phyloP scores from a whole-genome alignment of 2,888 invertebrate genomes.

The Atethmia centrago region DNA sequence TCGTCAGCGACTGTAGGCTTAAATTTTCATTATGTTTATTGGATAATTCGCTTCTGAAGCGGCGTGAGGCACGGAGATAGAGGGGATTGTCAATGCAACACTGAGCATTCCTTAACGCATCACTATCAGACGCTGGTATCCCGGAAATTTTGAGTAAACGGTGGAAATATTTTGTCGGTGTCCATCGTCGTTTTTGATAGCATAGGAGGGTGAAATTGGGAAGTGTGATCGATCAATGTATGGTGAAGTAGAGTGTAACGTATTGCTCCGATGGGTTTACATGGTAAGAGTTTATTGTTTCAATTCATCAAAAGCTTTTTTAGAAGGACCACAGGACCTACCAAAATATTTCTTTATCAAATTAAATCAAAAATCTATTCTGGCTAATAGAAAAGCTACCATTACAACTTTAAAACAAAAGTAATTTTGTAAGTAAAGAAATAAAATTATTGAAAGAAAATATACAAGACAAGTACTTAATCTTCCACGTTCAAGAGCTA shows the following conservation, averaged over 20 bases:
- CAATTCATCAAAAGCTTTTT: constrained; percentile 42
- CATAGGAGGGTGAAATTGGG: background rate
- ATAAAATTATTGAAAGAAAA: background rate
- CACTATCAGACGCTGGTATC: constrained; percentile 68
- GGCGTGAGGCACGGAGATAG: constrained; percentile 87
- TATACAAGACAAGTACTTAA: background rate
- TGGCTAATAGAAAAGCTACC: background rate
- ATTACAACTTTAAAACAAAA: background rate
- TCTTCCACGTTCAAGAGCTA: background rate
- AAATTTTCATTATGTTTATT: constrained; percentile 91
- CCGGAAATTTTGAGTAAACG: background rate
- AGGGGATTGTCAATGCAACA: constrained; percentile 88
- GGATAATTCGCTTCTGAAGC: constrained; percentile 87
- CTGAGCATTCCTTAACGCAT: constrained; percentile 83
- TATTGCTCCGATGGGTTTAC: background rate
- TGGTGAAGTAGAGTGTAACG: background rate
- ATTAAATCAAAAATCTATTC: background rate
- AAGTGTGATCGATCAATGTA: constrained; percentile 17
- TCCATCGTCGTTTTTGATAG: constrained; percentile 19
- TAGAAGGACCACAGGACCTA: background rate
- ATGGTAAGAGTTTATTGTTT: constrained; percentile 40
- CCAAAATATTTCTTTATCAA: background rate
- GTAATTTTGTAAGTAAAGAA: background rate
- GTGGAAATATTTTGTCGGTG: constrained; percentile 3
- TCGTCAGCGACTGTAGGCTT: constrained; percentile 87